Evolutionary conservation across 2,113 vertebrate species (phyloP), one percentile per base, ranked within the genome.

Genomic region (Dasyprocta punctata): DNA sequence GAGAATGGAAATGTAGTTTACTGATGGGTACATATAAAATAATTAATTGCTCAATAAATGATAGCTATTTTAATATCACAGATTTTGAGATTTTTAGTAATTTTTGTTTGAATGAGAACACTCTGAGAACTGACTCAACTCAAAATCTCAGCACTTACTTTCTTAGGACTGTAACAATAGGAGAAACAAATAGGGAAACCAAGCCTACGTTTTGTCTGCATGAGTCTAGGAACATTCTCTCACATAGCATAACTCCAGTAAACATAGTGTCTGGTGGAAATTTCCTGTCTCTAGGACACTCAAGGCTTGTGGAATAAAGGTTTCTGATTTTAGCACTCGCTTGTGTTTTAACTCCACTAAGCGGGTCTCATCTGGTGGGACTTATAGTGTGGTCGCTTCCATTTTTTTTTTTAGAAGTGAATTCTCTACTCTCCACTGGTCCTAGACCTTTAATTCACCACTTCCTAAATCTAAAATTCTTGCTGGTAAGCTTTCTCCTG

Each of bases 341-440:
- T 84, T 65, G 52, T 49, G 28, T 83, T 93, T 95, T 69, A 73
- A 71, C 30, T 47, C 14, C 24, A 24, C 90, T 90, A 73, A 56
- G 10, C 52, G 44, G 16, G 20, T 52, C 86, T 30, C 38, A 58
- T 90, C 75, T 90, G 54, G 49, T 44, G 20, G 49, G 41, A 73
- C 36, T 84, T 75, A n/a, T 24, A 61, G 41, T 81, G 11, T 69
- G 17, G 49, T 54, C 22, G 67, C 7, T 78, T 89, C 44, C 54
- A 71, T 75, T 54, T 89, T 86, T 75, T 54, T 89, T 86, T 24
- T 73, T 47, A 90, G 71, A 90, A 61, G 86, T 63, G 54, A 87
- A 0, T 67, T 85, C 38, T 92, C n/a, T 38, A 90, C 54, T 88
- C 38, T 20, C 6, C 41, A 63, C 12, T 67, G 47, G 73, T 86